Conservation (phyloP, 1,140 invertebrate genomes). For the Paralvinella palmiformis region DNA sequence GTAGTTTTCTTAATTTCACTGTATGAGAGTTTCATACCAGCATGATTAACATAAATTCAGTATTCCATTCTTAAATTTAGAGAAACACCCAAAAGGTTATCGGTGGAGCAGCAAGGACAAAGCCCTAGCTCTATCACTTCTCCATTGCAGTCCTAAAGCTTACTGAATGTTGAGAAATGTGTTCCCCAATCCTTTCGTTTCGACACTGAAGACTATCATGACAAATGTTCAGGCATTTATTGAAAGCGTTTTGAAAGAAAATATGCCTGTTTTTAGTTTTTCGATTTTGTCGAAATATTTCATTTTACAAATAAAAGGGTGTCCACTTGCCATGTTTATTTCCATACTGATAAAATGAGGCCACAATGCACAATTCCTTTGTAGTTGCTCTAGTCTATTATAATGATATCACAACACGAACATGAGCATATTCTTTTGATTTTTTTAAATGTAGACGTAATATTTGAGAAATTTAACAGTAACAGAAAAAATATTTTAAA, state of each 20-base stretch:
- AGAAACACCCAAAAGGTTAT: no score
- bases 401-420: not conserved
- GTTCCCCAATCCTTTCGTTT: no score
- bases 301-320: no score
- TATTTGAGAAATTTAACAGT: not conserved
- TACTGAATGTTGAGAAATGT: not conserved
- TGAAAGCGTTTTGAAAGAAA: not conserved
- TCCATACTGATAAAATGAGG: not conserved
- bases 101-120: no score
- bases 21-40: no score
- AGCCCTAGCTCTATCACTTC: no score
- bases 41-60: no score
- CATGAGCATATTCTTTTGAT: not conserved
- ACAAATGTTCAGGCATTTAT: not conserved
- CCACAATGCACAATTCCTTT: not conserved
- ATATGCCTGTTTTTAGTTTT: not conserved
- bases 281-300: not conserved
- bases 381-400: not conserved
- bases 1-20: no score
- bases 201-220: no score
- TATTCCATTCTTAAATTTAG: no score
- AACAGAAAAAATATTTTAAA: not conserved
- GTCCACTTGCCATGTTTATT: not conserved
- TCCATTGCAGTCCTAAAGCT: not conserved
- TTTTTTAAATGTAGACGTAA: not conserved